Evolutionary conservation across 2,797 vertebrate species (phyloP).

Genomic region (Gymnodraco acuticeps): DNA sequence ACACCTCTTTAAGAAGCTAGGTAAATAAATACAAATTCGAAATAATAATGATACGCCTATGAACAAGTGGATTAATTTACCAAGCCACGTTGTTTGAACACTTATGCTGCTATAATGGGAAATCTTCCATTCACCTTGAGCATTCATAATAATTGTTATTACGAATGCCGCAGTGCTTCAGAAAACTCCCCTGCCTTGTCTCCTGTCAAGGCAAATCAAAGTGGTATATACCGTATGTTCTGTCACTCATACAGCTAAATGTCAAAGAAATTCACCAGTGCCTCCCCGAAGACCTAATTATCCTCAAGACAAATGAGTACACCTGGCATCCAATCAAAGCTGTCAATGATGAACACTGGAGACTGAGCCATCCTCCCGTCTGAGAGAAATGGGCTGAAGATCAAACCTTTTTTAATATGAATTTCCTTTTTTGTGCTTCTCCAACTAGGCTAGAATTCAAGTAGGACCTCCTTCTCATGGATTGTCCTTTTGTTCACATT

Average conservation of each 20-base stretch:
- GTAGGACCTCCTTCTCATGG: conserved; percentile 19
- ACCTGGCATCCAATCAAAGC: conserved; percentile 71
- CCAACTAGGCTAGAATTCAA: conserved; percentile 40
- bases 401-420: conserved; percentile 51
- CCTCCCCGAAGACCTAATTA: conserved; percentile 82
- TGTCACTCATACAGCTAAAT: conserved; percentile 65
- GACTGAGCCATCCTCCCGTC: conserved; percentile 44
- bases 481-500: conserved; percentile 20
- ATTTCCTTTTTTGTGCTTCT: conserved; percentile 13
- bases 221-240: conserved; percentile 34
- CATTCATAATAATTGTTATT: conserved; percentile 14
- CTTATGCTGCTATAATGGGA: not conserved
- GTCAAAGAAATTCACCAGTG: conserved; percentile 61
- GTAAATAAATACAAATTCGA: not conserved
- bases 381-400: conserved; percentile 60
- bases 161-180: conserved; percentile 9
- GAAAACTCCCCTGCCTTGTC: conserved; percentile 35
- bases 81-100: not conserved
- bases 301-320: conserved; percentile 78
- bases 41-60: not conserved
- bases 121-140: not conserved
- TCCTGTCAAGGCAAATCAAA: conserved; percentile 61
- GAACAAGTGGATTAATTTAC: not conserved
- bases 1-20: not conserved
- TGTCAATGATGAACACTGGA: conserved; percentile 64